Base-by-base conservation (phyloP, 2,113 vertebrate species). In the Pelobates fuscus region DNA sequence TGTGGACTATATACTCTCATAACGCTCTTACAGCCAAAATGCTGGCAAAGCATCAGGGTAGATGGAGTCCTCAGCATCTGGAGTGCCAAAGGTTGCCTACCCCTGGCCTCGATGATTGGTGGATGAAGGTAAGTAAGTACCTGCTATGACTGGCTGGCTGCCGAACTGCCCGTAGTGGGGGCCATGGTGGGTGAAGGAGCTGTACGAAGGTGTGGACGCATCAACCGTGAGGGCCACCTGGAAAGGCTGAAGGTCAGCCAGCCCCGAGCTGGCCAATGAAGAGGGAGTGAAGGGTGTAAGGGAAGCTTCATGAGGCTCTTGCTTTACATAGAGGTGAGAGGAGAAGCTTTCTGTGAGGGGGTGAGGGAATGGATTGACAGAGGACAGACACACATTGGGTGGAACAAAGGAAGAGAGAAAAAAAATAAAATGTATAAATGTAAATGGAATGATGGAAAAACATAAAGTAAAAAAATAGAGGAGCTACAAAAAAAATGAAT, bases 241-340 rank as follows among this genome's bases (percentile, higher is more conserved):
- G 88, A 92, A 92, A 88, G 92, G 88, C 90, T 94, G 91, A 88
- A 94, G 89, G 87, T 92, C 92, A 87, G 92, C 91, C 91, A 93
- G 87, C 88, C 89, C 88, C 85, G 87, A 92, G 88, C 92, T 89
- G 86, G 89, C 90, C 85, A 91, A 89, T 87, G 92, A 91, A 83
- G 84, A 84, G 86, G 93, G 93, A 86, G 93, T 94, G 92, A 91
- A 94, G 87, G 92, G 94, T 86, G 94, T 93, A 92, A 94, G 92
- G 85, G 93, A 94, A 77, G 92, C 93, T 93, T 93, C 92, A 87
- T 93, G 92, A 86, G 94, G 93, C 92, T 94, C 93, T 88, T 89
- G 91, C 91, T 94, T 94, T 91, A 93, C 90, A 90, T 91, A 92
- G 90, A 92, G 85, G 88, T 89, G 93, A 82, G 92, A 91, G 87